Evolutionary conservation across 1,140 invertebrate species (phyloP).

Genomic region (Zaprionus africanus): DNA sequence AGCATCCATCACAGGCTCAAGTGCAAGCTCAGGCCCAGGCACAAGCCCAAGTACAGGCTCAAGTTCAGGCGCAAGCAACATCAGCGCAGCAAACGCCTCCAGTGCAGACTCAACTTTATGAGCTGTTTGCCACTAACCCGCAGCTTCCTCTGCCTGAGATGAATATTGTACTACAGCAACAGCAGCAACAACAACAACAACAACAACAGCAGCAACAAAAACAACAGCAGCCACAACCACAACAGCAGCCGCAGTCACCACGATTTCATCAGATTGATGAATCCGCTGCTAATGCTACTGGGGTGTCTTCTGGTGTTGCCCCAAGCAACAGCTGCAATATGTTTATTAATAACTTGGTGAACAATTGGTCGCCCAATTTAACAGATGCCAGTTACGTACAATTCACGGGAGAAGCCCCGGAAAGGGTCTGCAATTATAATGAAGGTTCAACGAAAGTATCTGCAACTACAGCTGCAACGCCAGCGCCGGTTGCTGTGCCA

Average conservation of each 20-base stretch:
- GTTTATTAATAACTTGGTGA: conserved; percentile 90
- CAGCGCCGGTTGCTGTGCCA: not conserved
- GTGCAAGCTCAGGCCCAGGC: conserved; percentile 22
- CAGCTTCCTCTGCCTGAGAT: conserved; percentile 69
- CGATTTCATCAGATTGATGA: conserved; percentile 55
- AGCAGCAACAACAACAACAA: conserved; percentile 35
- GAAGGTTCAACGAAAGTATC: conserved; percentile 10
- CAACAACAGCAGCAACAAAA: conserved; percentile 34
- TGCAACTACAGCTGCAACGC: conserved; percentile 16
- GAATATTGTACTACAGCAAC: conserved; percentile 37
- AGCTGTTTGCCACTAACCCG: conserved; percentile 76
- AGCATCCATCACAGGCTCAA: conserved; percentile 44
- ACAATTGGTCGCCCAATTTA: conserved; percentile 93
- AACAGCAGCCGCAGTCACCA: conserved; percentile 27
- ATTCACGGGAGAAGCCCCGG: conserved; percentile 86
- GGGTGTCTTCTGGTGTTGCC: conserved; percentile 8
- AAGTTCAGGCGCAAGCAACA: conserved; percentile 19
- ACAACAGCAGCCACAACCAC: conserved; percentile 27
- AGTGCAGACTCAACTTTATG: conserved; percentile 66
- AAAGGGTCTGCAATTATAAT: conserved; percentile 67
- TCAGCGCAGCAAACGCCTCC: conserved; percentile 50
- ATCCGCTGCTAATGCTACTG: conserved; percentile 1
- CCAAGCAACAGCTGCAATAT: conserved; percentile 61
- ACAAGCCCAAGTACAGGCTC: conserved; percentile 28
- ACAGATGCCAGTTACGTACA: conserved; percentile 92